These are phyloP conservation scores for Chymomyza fuscimana DNA, from an alignment of 2,888 invertebrate species.

Conservation along the genomic window DNA sequence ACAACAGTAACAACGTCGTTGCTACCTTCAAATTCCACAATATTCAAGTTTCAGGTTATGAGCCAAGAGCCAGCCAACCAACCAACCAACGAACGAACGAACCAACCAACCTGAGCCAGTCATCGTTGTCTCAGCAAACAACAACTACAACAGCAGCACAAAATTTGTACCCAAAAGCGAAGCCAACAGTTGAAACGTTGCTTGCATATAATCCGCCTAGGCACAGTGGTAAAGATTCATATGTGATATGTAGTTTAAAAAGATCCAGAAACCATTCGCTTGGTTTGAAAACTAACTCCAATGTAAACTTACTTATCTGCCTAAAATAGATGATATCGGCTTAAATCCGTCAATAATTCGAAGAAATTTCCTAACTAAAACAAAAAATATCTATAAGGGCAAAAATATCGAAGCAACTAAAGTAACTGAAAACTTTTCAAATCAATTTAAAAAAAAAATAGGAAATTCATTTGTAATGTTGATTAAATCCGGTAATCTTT, in stretches of 20 bases:
- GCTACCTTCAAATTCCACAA: conserved; percentile 74
- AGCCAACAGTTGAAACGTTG: conserved; percentile 52
- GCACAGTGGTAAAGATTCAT: neutral
- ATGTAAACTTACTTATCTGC: too few relatives aligned
- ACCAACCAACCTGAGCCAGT: conserved; percentile 52
- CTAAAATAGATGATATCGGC: too few relatives aligned
- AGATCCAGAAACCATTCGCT: neutral
- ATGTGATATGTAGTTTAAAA: neutral
- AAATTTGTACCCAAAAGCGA: conserved; percentile 71
- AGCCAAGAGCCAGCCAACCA: conserved; percentile 52
- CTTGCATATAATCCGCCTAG: conserved; percentile 50
- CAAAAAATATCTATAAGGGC: too few relatives aligned
- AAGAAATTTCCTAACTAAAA: too few relatives aligned
- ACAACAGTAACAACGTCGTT: neutral
- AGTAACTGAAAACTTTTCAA: too few relatives aligned
- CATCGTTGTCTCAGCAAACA: conserved; percentile 52
- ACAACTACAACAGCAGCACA: conserved; percentile 43
- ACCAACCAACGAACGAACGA: neutral
- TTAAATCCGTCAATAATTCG: too few relatives aligned
- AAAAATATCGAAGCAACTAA: too few relatives aligned
- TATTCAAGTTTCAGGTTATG: conserved; percentile 74
- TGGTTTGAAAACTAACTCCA: too few relatives aligned
- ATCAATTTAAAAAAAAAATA: too few relatives aligned
- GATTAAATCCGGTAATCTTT: too few relatives aligned
- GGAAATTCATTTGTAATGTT: too few relatives aligned